These are phyloP conservation scores for Orchestia grillus DNA, from an alignment of 1,140 invertebrate species.

Conservation along the genomic window DNA sequence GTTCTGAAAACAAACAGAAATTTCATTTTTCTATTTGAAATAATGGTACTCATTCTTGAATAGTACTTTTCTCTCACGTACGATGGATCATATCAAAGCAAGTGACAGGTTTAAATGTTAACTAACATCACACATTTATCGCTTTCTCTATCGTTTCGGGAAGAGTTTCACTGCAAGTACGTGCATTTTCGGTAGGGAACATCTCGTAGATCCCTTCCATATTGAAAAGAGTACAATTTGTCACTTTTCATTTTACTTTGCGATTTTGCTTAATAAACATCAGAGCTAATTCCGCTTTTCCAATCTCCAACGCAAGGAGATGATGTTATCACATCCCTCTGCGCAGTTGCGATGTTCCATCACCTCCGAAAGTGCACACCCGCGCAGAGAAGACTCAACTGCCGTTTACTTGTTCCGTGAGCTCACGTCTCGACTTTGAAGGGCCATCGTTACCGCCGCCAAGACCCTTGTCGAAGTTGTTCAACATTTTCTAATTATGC, in stretches of 20 bases:
- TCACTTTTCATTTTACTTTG: neutral
- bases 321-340: neutral
- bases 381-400: neutral
- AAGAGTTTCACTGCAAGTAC: neutral
- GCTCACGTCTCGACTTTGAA: neutral
- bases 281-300: neutral
- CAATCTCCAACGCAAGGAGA: neutral
- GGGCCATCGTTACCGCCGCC: neutral
- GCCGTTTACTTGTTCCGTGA: neutral
- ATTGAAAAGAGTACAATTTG: neutral
- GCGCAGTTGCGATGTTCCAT: neutral
- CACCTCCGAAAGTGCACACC: neutral
- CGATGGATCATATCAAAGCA: neutral
- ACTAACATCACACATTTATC: neutral
- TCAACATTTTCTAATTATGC: neutral
- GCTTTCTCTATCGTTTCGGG: neutral
- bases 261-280: neutral
- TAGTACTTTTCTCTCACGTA: neutral
- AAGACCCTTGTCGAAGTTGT: neutral
- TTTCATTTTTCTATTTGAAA: no score
- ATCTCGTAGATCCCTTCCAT: neutral
- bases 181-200: neutral
- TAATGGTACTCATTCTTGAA: no score
- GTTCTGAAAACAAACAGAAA: no score
- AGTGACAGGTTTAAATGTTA: neutral